These are phyloP conservation scores for Liasis olivaceus DNA, from an alignment of 2,797 vertebrate genomes.

Conservation along the genomic window DNA sequence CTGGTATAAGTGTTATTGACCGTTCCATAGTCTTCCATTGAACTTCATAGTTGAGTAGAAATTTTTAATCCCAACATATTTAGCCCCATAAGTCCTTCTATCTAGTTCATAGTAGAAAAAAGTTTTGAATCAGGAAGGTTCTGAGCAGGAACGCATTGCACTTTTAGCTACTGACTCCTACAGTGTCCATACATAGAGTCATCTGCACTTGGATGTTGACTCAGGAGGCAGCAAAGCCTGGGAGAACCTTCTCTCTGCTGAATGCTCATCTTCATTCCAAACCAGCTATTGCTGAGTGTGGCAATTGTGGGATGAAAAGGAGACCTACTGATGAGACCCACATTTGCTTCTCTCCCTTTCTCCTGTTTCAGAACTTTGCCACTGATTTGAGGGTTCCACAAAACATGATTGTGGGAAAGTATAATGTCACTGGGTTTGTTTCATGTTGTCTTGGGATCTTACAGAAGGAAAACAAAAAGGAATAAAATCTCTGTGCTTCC, in stretches of 20 bases:
- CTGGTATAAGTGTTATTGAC: no score
- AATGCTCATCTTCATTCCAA: not conserved
- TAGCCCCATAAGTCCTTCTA: not conserved
- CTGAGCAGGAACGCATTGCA: no score
- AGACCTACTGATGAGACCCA: not conserved
- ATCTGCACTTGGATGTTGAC: not conserved
- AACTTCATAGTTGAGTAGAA: no score
- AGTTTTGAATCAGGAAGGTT: not conserved
- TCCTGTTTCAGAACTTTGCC: not conserved
- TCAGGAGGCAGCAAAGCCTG: no score
- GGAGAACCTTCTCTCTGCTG: no score
- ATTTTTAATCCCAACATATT: no score
- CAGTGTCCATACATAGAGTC: not conserved
- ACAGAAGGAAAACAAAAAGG: not conserved
- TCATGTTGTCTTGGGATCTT: fast-evolving
- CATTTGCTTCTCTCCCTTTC: not conserved
- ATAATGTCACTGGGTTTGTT: fast-evolving
- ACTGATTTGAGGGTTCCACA: not conserved
- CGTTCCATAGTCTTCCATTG: no score
- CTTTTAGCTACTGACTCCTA: no score
- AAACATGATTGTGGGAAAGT: not conserved
- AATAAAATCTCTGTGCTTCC: not conserved
- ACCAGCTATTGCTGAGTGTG: not conserved
- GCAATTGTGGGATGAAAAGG: not conserved
- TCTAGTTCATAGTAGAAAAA: not conserved